Base-by-base conservation (phyloP, 2,113 vertebrate species). In the Gadus chalcogrammus region DNA sequence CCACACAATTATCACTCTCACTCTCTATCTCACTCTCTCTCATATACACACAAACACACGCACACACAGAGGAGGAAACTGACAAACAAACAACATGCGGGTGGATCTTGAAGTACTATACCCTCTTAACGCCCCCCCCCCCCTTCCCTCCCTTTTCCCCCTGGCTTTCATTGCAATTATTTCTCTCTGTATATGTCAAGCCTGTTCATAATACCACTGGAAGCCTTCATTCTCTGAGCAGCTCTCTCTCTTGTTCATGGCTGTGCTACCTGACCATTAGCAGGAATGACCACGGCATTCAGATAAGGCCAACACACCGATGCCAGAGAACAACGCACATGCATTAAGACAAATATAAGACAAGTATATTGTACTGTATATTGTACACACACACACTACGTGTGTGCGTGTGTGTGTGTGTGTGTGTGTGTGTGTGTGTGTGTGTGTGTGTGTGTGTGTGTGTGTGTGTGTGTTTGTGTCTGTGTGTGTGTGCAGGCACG, bases 211-310 rank as follows among this genome's bases (percentile, higher is more conserved):
- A 48, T 48, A 48, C 42, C 12, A 13, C 42, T 13, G 42, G 42
- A 12, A 48, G 42, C 42, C 42, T 2, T 48, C 42, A 7, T 42
- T 53, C 3, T 11, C 69, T 63, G 62, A 61, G 42, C 42, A 48
- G 76, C 81, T 78, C 77, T 82, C 75, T 75, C 79, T 79, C 83
- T 83, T 85, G 80, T 79, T 83, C 77, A 80, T 77, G 83, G 82
- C 76, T 84, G 82, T 81, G 84, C 84, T 86, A 90, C 87, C 88
- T 81, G 84, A 82, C 83, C 86, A 91, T 91, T 91, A 91, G 84
- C 83, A 82, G 84, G 84, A 90, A 90, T 90, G 86, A 90, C 80
- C 76, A 68, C 90, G 90, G 88, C 90, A 92, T 90, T 91, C 90
- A 81, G 88, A 91, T 90, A 90, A 91, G 88, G 85, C 85, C 81